Evolutionary conservation across 2,113 vertebrate genomes (phyloP).

Genomic region (Todiramphus chloris): DNA sequence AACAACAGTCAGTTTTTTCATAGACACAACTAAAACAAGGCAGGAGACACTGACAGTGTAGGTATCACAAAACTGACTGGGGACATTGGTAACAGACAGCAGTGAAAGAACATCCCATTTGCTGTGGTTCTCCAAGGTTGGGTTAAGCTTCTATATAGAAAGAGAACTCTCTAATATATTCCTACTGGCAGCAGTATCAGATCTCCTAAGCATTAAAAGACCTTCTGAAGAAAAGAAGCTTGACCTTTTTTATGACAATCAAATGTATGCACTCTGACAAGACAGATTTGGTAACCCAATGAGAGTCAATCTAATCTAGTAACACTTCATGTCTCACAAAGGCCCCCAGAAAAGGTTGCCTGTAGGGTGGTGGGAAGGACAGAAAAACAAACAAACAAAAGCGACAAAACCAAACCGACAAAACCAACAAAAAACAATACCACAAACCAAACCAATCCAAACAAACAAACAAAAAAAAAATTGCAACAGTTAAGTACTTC

Average conservation of each 20-base stretch:
- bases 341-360: not conserved
- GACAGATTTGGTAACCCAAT: not conserved
- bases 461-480: not conserved
- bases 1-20: not conserved
- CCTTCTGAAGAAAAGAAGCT: not conserved
- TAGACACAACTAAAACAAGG: not conserved
- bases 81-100: not conserved
- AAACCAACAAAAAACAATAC: not conserved
- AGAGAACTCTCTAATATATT: not conserved
- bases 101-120: constrained; percentile 14
- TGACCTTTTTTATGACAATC: not conserved
- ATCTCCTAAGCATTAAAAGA: not conserved
- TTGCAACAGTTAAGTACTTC: not conserved
- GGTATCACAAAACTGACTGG: not conserved
- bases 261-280: not conserved
- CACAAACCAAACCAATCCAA: not conserved
- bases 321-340: not conserved
- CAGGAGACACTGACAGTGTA: accelerated
- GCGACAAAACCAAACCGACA: not conserved
- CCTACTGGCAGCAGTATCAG: not conserved
- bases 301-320: not conserved
- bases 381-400: not conserved
- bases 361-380: no score
- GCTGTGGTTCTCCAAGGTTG: not conserved
- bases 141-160: not conserved